Base-by-base conservation (phyloP, 2,113 vertebrate genomes). In the Passer domesticus region DNA sequence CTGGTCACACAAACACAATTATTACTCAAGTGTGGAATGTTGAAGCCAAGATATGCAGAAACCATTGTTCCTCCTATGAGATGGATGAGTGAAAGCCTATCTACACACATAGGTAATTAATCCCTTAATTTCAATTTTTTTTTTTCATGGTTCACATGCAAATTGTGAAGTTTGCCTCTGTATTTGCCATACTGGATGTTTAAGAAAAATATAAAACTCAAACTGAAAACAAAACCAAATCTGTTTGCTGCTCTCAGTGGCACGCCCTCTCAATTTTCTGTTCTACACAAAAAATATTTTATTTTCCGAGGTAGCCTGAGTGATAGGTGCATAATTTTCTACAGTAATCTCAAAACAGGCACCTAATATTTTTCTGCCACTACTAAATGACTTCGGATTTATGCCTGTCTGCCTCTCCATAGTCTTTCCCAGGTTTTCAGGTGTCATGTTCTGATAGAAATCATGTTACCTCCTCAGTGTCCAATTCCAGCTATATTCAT, bases 51-150 rank as follows among this genome's bases (percentile, higher is more conserved):
- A 17, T 21, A 13, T 14, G n/a, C 6, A 68, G 59, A 58, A 82
- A n/a, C 3, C 15, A 13, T 19, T 60, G 9, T 23, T 85, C 6
- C 19, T 46, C 7, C 7, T 15, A 15, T 28, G 59, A 39, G 20
- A 52, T 44, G 20, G 23, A 28, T 44, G 8, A 83, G 6, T 49
- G 21, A 30, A 78, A 53, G 2, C 10, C 13, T 49, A 17, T 39
- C 39, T 44, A 53, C 8, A 31, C 7, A 49, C 8, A 33, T 15
- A 62, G 15, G 12, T n/a, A 63, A 58, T 23, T 37, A 64, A 49
- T 31, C 2, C 5, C 4, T 68, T 62, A 0, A 24, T 50, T 80
- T 66, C 6, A 60, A 7, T 5, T 27, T 1, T 8, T 58, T 46
- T 33, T 31, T 67, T 64, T 20, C 7, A 20, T 46, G 15, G 3